Percentiles rank a stretch among this genome's conserved stretches.
phyloP scores from a whole-genome alignment of 1,140 invertebrate species.

The Anoplophora glabripennis region DNA sequence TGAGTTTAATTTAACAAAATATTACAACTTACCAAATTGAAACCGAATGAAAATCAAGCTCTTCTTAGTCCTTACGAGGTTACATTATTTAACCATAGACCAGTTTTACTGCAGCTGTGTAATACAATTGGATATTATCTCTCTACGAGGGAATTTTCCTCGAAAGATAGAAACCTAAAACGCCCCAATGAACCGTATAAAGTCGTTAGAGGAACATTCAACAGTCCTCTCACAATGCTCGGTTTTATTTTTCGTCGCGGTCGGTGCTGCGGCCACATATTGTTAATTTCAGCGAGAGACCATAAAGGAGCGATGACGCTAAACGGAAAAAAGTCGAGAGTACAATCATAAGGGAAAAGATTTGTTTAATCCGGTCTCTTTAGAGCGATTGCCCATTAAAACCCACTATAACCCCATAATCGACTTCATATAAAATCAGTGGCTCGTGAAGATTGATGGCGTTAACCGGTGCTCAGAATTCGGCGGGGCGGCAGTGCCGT shows the following conservation, averaged over 20 bases:
- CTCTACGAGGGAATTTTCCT: too few relatives aligned
- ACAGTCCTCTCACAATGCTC: background rate
- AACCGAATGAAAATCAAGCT: too few relatives aligned
- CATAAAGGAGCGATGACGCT: constrained; percentile 8
- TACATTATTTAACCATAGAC: too few relatives aligned
- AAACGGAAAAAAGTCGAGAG: constrained; percentile 9
- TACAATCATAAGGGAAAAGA: constrained; percentile 18
- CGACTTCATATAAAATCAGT: constrained; percentile 28
- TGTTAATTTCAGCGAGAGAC: constrained; percentile 17
- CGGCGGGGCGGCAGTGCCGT: too few relatives aligned
- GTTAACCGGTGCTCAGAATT: constrained; percentile 12
- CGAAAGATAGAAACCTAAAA: too few relatives aligned
- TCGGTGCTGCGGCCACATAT: constrained; percentile 8
- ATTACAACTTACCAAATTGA: too few relatives aligned
- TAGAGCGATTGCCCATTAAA: constrained; percentile 21
- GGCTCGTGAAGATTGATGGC: constrained; percentile 25
- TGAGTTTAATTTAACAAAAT: too few relatives aligned
- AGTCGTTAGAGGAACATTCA: too few relatives aligned
- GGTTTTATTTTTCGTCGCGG: constrained; percentile 7
- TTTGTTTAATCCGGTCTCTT: constrained; percentile 21
- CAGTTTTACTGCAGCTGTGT: too few relatives aligned
- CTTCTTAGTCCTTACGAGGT: too few relatives aligned
- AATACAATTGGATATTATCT: too few relatives aligned
- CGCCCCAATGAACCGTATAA: too few relatives aligned
- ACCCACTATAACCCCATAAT: constrained; percentile 22